Conservation (phyloP, 2,888 invertebrate species). For the Caenorhabditis panamensis region DNA sequence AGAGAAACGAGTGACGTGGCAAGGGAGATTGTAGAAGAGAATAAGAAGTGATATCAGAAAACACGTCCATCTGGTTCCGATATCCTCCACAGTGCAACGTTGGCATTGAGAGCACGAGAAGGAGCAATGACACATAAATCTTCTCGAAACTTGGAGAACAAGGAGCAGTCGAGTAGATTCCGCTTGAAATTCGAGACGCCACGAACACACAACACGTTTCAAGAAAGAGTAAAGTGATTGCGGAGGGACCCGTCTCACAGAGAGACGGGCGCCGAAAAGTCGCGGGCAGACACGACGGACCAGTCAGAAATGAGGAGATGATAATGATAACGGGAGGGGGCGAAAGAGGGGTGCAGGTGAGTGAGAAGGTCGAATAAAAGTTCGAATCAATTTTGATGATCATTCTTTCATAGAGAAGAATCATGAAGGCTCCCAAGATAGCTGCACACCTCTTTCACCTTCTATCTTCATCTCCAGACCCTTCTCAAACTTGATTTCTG, state of each 20-base stretch:
- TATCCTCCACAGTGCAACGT: neutral
- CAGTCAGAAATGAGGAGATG: conserved; percentile 30
- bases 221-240: conserved; percentile 49
- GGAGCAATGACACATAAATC: conserved; percentile 31
- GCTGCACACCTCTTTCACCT: conserved; percentile 13
- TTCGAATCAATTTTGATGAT: neutral
- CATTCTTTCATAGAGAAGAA: too few relatives aligned
- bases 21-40: neutral
- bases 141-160: conserved; percentile 52
- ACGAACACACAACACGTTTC: conserved; percentile 37
- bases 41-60: neutral
- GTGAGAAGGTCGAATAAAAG: neutral
- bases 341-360: neutral
- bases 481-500: neutral
- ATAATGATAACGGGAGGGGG: conserved; percentile 23
- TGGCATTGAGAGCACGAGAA: too few relatives aligned
- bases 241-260: conserved; percentile 27
- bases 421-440: too few relatives aligned
- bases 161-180: conserved; percentile 36
- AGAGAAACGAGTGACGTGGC: conserved; percentile 10
- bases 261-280: conserved; percentile 34
- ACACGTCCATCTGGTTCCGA: conserved; percentile 6
- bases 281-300: conserved; percentile 17
- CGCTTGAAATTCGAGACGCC: conserved; percentile 54
- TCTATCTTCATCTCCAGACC: neutral